Conservation (phyloP, 2,797 vertebrate genomes). For the Gobio occitaniae region DNA sequence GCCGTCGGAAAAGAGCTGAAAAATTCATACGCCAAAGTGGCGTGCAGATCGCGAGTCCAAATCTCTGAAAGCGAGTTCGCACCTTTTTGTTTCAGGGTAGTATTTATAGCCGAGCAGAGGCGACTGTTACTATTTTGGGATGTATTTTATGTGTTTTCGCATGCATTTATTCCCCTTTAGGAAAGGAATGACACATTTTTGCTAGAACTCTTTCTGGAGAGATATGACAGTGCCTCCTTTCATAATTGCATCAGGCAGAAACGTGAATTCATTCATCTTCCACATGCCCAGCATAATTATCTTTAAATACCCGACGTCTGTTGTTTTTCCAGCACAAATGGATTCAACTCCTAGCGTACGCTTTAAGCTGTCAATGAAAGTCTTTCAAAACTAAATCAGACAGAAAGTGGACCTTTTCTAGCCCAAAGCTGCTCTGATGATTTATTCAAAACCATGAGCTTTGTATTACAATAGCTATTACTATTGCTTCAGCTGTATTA, state of each 20-base stretch:
- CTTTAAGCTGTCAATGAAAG: neutral
- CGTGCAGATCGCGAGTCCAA: neutral
- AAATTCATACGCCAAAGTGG: neutral
- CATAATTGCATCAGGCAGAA: conserved; percentile 10
- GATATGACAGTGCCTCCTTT: neutral
- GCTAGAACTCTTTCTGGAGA: neutral
- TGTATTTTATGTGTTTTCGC: conserved; percentile 45
- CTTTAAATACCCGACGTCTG: neutral
- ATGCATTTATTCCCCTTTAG: neutral
- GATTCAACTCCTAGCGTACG: neutral
- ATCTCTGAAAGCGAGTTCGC: conserved; percentile 8
- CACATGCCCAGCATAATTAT: neutral
- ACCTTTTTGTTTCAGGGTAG: conserved; percentile 49
- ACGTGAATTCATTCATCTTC: conserved; percentile 1
- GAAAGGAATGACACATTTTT: conserved; percentile 17
- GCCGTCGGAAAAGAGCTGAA: neutral
- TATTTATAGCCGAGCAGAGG: conserved; percentile 13
- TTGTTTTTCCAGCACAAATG: neutral
- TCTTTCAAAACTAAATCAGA: neutral
- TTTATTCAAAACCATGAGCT: neutral
- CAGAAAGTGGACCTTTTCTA: neutral
- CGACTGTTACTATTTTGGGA: conserved; percentile 32
- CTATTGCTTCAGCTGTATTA: neutral
- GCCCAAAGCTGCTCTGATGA: neutral
- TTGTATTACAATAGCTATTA: neutral